phyloP scores from a whole-genome alignment of 2,797 vertebrate species.

The Sphaeramia orbicularis region DNA sequence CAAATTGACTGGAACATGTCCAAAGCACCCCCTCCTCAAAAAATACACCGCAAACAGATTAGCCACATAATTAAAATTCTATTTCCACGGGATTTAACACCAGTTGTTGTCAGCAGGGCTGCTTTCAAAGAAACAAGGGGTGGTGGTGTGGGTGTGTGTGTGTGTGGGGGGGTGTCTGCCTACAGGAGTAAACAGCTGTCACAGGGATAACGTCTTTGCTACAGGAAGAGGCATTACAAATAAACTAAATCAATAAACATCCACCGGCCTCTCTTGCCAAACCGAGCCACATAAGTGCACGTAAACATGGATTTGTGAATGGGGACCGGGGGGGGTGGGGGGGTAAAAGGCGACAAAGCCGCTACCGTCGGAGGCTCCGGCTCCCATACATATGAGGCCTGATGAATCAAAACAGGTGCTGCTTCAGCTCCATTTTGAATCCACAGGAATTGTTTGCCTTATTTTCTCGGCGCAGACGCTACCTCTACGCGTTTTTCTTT shows the following conservation, averaged over 20 bases:
- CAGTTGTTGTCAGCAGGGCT: slow-evolving; percentile 71
- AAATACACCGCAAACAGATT: slow-evolving; percentile 65
- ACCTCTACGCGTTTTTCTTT: background rate
- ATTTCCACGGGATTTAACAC: slow-evolving; percentile 73
- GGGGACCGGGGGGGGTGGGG: slow-evolving; percentile 8
- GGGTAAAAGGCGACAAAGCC: slow-evolving; percentile 32
- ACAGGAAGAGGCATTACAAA: background rate
- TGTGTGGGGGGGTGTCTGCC: slow-evolving; percentile 74
- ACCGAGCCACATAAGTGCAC: slow-evolving; percentile 21
- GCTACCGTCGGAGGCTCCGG: slow-evolving; percentile 32
- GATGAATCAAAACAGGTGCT: slow-evolving; percentile 85
- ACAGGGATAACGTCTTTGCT: slow-evolving; percentile 55
- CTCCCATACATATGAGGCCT: slow-evolving; percentile 68
- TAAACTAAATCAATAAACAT: background rate
- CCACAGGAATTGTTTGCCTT: slow-evolving; percentile 66
- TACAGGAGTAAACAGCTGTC: slow-evolving; percentile 78
- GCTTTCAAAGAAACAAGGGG: slow-evolving; percentile 74
- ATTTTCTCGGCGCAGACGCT: slow-evolving; percentile 22
- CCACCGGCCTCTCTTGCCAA: slow-evolving; percentile 14
- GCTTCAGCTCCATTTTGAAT: slow-evolving; percentile 84
- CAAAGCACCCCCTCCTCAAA: slow-evolving; percentile 25
- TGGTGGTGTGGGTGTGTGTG: slow-evolving; percentile 70
- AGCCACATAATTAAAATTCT: slow-evolving; percentile 69
- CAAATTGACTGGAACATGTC: slow-evolving; percentile 61
- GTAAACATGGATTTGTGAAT: slow-evolving; percentile 68